Base-by-base conservation (phyloP, 2,888 invertebrate species). In the Diarsia mendica region DNA sequence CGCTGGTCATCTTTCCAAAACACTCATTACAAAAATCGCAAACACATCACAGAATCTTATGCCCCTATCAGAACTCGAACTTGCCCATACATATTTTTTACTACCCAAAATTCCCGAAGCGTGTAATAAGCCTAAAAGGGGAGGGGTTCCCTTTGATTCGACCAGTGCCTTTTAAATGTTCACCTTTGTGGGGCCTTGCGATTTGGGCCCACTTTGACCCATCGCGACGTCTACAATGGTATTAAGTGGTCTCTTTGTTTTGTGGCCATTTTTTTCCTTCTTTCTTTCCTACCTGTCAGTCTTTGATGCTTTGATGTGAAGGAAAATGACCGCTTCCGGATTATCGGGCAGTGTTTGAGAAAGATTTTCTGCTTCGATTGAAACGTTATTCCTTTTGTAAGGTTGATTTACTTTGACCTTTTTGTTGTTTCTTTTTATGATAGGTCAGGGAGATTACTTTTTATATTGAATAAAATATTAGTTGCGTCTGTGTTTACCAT, bases 121-220 rank as follows among this genome's bases (percentile, higher is more conserved):
- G 91, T 91, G 91, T 94, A 95, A 95, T 95, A 95, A 95, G 94
- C 92, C 93, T 94, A 93, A 95, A 93, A 94, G 93, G 92, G 75
- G 93, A 92, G 92, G 92, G 79, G 64, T 85, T 87, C 80, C 89
- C 92, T 94, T 95, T 94, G 93, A 94, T 94, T 94, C 88, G 79
- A 82, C 90, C 89, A 89, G 89, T 89, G 90, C 91, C 91, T 91
- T 93, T 93, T 92, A 91, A 93, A 93, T 91, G 90, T 90, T 92
- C 92, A 94, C 94, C 94, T 94, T 92, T 92, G 92, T 92, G 88
- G 88, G 88, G 89, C 86, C 90, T 92, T 91, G 91, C 91, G 92
- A 92, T 91, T 89, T 88, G 84, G 90, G 68, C 77, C 88, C 90
- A 88, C 90, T 93, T 90, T 91, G 92, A 91, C 91, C 91, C 85